These are phyloP conservation scores for Nannospalax galili DNA, from an alignment of 2,113 vertebrate species.

Conservation along the genomic window DNA sequence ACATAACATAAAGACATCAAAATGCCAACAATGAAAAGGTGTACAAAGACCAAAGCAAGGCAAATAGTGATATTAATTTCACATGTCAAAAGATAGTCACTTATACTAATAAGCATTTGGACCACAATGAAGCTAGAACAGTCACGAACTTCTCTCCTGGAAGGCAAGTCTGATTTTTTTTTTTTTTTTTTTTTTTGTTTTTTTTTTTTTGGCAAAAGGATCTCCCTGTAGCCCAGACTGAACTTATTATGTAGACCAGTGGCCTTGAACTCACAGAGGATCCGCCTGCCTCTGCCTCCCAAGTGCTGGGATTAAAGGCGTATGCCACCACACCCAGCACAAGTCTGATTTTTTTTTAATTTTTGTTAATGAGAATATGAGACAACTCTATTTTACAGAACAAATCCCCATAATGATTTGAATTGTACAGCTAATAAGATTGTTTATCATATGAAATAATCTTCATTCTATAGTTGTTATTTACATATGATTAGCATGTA, in stretches of 20 bases:
- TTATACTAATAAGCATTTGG: background rate
- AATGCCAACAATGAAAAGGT: background rate
- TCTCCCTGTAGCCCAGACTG: too few relatives aligned
- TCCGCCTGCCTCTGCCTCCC: too few relatives aligned
- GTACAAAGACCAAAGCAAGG: background rate
- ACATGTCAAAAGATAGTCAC: background rate
- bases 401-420: background rate
- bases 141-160: background rate
- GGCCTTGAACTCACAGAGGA: too few relatives aligned
- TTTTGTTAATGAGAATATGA: constrained; percentile 39
- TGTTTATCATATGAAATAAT: constrained; percentile 36
- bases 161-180: background rate
- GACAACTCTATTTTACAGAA: constrained; percentile 3
- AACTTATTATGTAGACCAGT: too few relatives aligned
- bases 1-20: background rate
- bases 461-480: background rate
- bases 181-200: too few relatives aligned
- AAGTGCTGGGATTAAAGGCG: too few relatives aligned
- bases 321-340: too few relatives aligned
- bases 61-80: background rate
- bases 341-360: too few relatives aligned
- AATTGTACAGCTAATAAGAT: background rate
- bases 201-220: too few relatives aligned
- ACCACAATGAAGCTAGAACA: constrained; percentile 8
- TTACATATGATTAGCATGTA: background rate